Evolutionary conservation across 2,113 vertebrate genomes (phyloP), one percentile per base, ranked within the genome.

Genomic region (Mugil cephalus): DNA sequence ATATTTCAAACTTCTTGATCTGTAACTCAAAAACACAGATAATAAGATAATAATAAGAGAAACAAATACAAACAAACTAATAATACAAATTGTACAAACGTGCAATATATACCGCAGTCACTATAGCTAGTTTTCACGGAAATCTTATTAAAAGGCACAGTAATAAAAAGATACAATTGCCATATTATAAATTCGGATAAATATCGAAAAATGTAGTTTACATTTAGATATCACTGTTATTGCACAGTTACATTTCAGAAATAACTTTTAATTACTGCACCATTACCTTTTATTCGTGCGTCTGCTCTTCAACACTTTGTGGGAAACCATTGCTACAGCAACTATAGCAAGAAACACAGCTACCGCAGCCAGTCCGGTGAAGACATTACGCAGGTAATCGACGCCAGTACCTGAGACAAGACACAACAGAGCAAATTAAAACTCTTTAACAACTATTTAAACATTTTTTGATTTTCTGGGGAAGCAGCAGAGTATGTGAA

Each of bases 271-370:
- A 30, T 30, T 30, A n/a, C n/a, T n/a, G n/a, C n/a, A n/a, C n/a
- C 1, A 1, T 74, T 86, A 93, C 92, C 82, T 77, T 65, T 68
- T 52, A 3, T 52, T 46, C 2, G 67, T 50, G 15, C 4, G 62
- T 63, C 47, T 80, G 1, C 34, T 80, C 34, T 67, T 65, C 9
- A 87, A 1, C 6, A 80, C 7, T 30, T 6, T 48, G 9, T 13
- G 7, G 3, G 60, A 56, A 1, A 36, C 34, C 0, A 18, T 0
- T 0, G 1, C 43, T 1, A 87, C 45, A 45, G 88, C 91, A 42
- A 86, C 72, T 1, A 93, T 0, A 2, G 80, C 7, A 3, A 94
- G 85, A 53, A 93, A 88, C 40, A 88, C 92, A 11, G 62, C 69
- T 2, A 88, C 83, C 1, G 91, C 88, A 34, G 77, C 50, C 14